Evolutionary conservation across 2,797 vertebrate genomes (phyloP), one percentile per base, ranked within the genome.

Genomic region (Eulemur coronatus): DNA sequence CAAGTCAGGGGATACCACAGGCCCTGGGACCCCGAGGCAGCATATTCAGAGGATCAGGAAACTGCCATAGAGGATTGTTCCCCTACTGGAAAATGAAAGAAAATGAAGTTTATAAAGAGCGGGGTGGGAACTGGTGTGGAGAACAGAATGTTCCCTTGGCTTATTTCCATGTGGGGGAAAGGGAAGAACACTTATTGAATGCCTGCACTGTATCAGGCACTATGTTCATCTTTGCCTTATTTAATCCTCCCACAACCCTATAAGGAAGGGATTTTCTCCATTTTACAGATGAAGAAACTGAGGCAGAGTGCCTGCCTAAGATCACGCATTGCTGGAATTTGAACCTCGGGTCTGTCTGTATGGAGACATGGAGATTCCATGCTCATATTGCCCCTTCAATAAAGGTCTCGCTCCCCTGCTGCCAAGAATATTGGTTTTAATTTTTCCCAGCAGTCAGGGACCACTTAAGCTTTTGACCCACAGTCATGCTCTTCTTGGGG

Each of bases 101-200:
- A 94, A 69, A 72, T 3, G 3, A 86, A 92, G 85, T 82, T 61
- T 81, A 55, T 72, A 46, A 89, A 84, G 63, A 89, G 30, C 50
- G 41, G 61, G 6, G 46, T 9, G 52, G 55, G 28, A 84, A 75
- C 41, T 28, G 28, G 52, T 57, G 79, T 48, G 26, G 28, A 41
- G 79, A 95, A 78, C 69, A 94, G 48, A 65, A 82, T 65, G 67
- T 67, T 82, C n/a, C 35, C 46, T 91, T 93, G 91, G 85, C 79
- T 94, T 26, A 52, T 80, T 79, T 93, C 92, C 82, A 78, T 28
- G 41, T 55, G 5, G 85, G 35, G 20, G 18, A 79, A 57, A 94
- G 57, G 52, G 30, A 92, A 63, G 35, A 78, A 18, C 33, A 26
- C 4, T 81, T 26, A 26, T 0, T 41, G 28, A 46, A 41, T 10